Evolutionary conservation across 2,888 invertebrate species (phyloP).

Genomic region (Syritta pipiens): DNA sequence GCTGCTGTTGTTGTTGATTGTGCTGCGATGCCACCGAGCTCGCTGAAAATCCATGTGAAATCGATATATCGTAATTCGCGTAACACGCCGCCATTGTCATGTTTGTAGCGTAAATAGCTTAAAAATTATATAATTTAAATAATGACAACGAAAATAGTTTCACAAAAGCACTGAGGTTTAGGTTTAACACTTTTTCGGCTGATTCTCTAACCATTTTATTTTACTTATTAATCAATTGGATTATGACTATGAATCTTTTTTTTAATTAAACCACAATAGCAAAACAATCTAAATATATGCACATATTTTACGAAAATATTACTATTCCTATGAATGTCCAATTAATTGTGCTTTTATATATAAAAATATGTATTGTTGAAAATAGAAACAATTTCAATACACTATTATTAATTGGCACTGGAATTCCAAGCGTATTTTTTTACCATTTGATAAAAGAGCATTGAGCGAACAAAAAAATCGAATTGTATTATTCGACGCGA

Average conservation of each 20-base stretch:
- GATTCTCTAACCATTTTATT: slow-evolving; percentile 7
- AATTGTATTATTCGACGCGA: no score
- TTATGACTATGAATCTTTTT: slow-evolving; percentile 6
- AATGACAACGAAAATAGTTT: background rate
- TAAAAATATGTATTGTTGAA: slow-evolving; percentile 7
- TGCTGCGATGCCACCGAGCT: slow-evolving; percentile 69
- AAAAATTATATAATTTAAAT: slow-evolving; percentile 9
- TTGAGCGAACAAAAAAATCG: no score
- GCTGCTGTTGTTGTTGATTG: slow-evolving; percentile 62
- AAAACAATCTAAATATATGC: background rate
- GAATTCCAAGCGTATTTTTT: slow-evolving; percentile 73
- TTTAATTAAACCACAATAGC: slow-evolving; percentile 2
- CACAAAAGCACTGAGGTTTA: background rate
- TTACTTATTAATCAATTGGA: slow-evolving; percentile 22
- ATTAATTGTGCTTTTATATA: slow-evolving; percentile 62
- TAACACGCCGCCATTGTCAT: slow-evolving; percentile 80
- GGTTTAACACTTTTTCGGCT: slow-evolving; percentile 16
- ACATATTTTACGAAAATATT: slow-evolving; percentile 16
- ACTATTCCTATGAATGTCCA: slow-evolving; percentile 43
- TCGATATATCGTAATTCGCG: slow-evolving; percentile 78
- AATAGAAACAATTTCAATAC: slow-evolving; percentile 19
- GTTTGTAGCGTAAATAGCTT: slow-evolving; percentile 13
- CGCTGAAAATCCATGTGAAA: slow-evolving; percentile 75
- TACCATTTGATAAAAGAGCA: slow-evolving; percentile 70
- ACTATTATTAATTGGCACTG: slow-evolving; percentile 74